phyloP scores from a whole-genome alignment of 2,797 vertebrate genomes.

The Chelon auratus region DNA sequence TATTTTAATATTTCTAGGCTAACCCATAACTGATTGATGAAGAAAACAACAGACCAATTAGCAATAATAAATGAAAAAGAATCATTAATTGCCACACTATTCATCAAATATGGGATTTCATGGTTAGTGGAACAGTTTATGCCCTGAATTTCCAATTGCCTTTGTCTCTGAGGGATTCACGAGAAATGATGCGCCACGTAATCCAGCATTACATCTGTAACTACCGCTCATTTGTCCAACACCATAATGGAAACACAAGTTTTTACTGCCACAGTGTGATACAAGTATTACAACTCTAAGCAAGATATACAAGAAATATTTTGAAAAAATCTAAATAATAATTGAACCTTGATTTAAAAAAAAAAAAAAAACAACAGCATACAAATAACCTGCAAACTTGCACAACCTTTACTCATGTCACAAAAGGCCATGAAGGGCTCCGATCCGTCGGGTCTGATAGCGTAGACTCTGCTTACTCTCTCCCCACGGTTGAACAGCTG shows the following conservation, averaged over 20 bases:
- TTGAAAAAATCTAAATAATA: no score
- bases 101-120: background rate
- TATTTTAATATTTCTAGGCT: background rate
- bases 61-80: background rate
- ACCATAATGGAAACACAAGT: no score
- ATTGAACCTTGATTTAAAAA: no score
- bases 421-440: slow-evolving; percentile 89
- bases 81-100: background rate
- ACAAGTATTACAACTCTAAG: no score
- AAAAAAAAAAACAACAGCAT: no score
- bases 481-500: slow-evolving; percentile 84
- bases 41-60: no score
- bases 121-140: background rate
- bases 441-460: slow-evolving; percentile 85
- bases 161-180: background rate
- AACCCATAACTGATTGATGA: background rate
- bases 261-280: no score
- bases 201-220: no score
- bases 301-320: no score
- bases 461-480: slow-evolving; percentile 84
- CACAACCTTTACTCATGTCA: slow-evolving; percentile 87
- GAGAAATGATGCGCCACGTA: no score
- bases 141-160: background rate
- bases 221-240: no score
- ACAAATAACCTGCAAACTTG: no score